These are phyloP conservation scores for Tauraco hartlaubi DNA, from an alignment of 2,797 vertebrate genomes.

Conservation along the genomic window DNA sequence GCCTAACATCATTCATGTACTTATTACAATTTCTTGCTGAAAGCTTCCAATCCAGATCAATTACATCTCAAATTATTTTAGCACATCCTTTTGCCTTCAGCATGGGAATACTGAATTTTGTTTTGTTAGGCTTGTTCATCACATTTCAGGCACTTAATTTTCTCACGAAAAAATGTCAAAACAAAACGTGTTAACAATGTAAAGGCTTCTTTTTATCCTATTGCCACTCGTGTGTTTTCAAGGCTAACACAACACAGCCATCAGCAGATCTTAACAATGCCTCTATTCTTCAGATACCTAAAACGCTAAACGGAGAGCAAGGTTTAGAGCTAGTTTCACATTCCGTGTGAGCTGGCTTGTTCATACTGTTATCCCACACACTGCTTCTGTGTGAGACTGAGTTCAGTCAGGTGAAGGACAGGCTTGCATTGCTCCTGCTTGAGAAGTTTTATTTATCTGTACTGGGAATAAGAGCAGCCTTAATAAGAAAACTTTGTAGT, in stretches of 20 bases:
- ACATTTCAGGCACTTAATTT: neutral
- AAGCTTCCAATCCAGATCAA: neutral
- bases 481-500: neutral
- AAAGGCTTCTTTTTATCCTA: neutral
- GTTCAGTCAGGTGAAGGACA: neutral
- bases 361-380: neutral
- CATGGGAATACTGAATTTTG: neutral
- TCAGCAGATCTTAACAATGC: neutral
- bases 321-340: neutral
- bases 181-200: neutral
- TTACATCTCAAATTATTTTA: neutral
- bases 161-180: neutral
- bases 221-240: neutral
- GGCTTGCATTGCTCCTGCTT: neutral
- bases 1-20: neutral
- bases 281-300: neutral
- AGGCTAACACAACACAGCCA: neutral
- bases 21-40: neutral
- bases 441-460: neutral
- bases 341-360: neutral
- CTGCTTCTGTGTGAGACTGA: neutral
- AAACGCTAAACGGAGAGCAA: neutral
- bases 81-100: neutral
- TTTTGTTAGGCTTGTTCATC: neutral
- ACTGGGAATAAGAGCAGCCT: neutral